phyloP scores from a whole-genome alignment of 2,888 invertebrate genomes.

The Limnephilus rhombicus region DNA sequence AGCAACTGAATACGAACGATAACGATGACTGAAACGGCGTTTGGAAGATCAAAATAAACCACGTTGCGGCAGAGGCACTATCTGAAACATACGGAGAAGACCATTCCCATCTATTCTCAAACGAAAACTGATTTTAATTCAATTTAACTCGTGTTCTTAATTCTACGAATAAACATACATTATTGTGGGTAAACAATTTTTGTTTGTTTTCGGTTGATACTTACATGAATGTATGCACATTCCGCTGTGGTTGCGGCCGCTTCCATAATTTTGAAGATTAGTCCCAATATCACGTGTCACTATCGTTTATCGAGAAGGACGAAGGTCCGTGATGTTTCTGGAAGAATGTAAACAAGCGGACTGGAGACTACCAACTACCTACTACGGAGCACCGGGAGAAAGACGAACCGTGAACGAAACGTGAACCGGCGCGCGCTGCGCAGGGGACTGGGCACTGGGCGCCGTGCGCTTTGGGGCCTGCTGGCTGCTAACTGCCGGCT shows the following conservation, averaged over 20 bases:
- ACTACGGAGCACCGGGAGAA: not conserved
- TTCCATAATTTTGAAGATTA: constrained; percentile 30
- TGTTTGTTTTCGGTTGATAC: constrained; percentile 10
- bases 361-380: not conserved
- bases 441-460: constrained; percentile 36
- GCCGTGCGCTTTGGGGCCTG: not conserved
- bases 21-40: not conserved
- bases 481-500: no score
- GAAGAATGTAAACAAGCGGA: constrained; percentile 10
- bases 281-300: not conserved
- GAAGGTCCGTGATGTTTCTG: not conserved
- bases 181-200: not conserved
- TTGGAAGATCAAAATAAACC: not conserved
- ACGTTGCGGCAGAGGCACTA: not conserved
- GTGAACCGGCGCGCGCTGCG: constrained; percentile 30
- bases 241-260: constrained; percentile 10
- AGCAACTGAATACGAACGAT: not conserved
- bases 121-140: not conserved
- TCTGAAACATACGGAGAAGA: not conserved
- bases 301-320: not conserved
- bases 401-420: no score
- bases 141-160: not conserved
- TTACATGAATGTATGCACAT: constrained; percentile 50
- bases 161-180: not conserved
- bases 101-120: not conserved